Evolutionary conservation across 2,888 invertebrate genomes (phyloP), one percentile per base, ranked within the genome.

Genomic region (Polyommatus icarus): DNA sequence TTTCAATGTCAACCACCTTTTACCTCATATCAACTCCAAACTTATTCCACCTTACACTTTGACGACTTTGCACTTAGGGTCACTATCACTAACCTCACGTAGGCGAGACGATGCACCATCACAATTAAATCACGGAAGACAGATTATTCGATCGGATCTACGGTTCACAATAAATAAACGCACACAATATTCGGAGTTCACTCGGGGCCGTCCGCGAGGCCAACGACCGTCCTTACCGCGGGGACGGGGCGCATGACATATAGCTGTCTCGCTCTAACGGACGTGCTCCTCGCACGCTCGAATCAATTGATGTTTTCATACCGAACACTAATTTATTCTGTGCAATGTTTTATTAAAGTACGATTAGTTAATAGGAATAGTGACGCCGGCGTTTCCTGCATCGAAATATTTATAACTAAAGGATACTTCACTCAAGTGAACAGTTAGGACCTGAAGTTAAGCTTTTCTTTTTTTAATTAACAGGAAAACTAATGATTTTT

Each of bases 201-300:
- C 89, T 89, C 87, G 92, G 91, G 92, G 92, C 87, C 91, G 91
- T 84, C 83, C 85, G 88, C 87, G 90, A 90, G 93, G 91, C 86
- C 92, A 92, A 92, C 94, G 92, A 93, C 94, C 94, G 94, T 94
- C 94, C 94, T 94, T 94, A 94, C 89, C 91, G 89, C 89, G 88
- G 87, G 89, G 87, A 88, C 88, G 89, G 85, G 85, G 84, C 90
- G 86, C 83, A 87, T 85, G 88, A 84, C 77, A 29, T 87, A 85
- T 80, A 79, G 61, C 88, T 81, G 84, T 93, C 93, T 86, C 90
- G 81, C 83, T 93, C 90, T 84, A 85, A 83, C 90, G 85, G 87
- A 87, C 86, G 83, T 87, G 85, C 86, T 84, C 85, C 85, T 84
- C 84, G 84, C 83, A 83, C 83, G 80, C 87, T 87, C 85, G 85